These are phyloP conservation scores for Syrphus vitripennis DNA, from an alignment of 2,888 invertebrate species.

Conservation along the genomic window DNA sequence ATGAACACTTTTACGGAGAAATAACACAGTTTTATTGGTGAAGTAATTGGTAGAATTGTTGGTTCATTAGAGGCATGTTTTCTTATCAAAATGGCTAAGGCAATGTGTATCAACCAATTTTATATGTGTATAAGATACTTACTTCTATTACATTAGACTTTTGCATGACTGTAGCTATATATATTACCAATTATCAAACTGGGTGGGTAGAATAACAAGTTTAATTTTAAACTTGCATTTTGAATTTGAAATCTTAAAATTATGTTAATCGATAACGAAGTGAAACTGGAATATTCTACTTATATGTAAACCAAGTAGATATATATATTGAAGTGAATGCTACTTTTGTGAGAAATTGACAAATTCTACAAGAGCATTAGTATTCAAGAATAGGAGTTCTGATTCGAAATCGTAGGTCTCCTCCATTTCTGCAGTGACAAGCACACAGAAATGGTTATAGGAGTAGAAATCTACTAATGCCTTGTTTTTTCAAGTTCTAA, in stretches of 20 bases:
- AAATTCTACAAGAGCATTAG: no score
- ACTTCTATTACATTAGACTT: neutral
- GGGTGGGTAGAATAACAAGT: conserved; percentile 34
- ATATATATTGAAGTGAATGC: no score
- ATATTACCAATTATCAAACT: conserved; percentile 31
- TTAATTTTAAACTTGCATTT: conserved; percentile 21
- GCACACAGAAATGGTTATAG: no score
- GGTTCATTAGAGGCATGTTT: conserved; percentile 65
- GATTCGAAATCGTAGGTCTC: no score
- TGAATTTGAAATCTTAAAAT: conserved; percentile 6
- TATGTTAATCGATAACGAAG: conserved; percentile 30
- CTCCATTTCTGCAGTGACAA: no score
- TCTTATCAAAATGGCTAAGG: conserved; percentile 22
- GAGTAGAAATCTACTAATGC: no score
- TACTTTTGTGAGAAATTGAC: no score
- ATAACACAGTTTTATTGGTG: conserved; percentile 57
- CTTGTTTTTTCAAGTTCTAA: no score
- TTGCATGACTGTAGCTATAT: neutral
- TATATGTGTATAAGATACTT: neutral
- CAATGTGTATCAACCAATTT: neutral
- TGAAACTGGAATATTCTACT: neutral
- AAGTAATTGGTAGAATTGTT: conserved; percentile 59
- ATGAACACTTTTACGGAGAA: conserved; percentile 41
- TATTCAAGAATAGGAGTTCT: no score
- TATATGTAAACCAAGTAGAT: no score